phyloP scores from a whole-genome alignment of 2,113 vertebrate genomes.

The Alaudala cheleensis region DNA sequence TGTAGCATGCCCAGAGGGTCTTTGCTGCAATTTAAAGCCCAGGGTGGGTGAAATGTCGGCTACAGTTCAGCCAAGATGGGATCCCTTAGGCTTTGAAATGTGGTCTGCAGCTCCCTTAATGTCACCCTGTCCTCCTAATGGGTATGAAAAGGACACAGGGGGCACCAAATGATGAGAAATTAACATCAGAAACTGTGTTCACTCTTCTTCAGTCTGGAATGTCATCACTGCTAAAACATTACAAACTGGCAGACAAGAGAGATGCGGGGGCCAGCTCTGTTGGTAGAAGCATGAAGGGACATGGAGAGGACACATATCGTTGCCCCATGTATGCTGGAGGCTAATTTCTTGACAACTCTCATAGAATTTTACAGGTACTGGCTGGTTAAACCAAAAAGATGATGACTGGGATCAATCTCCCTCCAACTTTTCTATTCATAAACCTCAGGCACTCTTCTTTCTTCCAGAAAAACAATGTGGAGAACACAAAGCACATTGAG shows the following conservation, averaged over 20 bases:
- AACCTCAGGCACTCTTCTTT: background rate
- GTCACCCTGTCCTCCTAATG: constrained; percentile 18
- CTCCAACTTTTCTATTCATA: background rate
- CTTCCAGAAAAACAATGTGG: background rate
- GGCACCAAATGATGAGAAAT: constrained; percentile 23
- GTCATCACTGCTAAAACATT: background rate
- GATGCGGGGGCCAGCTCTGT: background rate
- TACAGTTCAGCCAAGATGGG: constrained; percentile 40
- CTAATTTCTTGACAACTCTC: background rate
- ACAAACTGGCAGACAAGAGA: background rate
- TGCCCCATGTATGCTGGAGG: background rate
- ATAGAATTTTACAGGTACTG: background rate
- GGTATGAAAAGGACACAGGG: constrained; percentile 12
- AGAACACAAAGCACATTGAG: background rate
- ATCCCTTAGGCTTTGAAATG: constrained; percentile 36
- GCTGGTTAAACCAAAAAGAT: background rate
- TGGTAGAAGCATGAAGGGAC: background rate
- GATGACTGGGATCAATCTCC: background rate
- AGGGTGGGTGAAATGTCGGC: constrained; percentile 52
- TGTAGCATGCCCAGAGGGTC: constrained; percentile 37
- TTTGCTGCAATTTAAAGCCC: constrained; percentile 25
- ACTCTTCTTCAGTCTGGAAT: background rate
- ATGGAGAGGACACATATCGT: background rate
- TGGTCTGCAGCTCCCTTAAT: background rate
- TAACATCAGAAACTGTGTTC: constrained; percentile 4